These are phyloP conservation scores for Anthoscopus minutus DNA, from an alignment of 2,113 vertebrate genomes.

Conservation along the genomic window DNA sequence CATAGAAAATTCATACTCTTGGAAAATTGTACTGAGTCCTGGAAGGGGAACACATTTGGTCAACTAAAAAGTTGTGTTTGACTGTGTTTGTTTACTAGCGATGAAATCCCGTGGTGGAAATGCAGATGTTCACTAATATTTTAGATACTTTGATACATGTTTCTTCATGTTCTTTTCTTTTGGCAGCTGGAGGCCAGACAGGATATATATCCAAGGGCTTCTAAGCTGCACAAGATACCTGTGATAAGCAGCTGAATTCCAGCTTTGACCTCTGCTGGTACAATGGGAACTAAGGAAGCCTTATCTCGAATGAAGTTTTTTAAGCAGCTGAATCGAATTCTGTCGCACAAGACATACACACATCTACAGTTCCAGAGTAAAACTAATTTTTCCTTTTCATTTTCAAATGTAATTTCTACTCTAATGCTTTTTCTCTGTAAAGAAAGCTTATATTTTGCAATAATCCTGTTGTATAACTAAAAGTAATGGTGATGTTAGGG, in stretches of 20 bases:
- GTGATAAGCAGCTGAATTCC: background rate
- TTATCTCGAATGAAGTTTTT: background rate
- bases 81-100: background rate
- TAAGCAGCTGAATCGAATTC: background rate
- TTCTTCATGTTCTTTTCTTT: background rate
- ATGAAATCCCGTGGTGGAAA: background rate
- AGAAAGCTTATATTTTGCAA: background rate
- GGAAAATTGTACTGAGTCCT: background rate
- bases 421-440: background rate
- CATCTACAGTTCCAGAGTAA: background rate
- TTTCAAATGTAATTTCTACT: background rate
- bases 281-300: background rate
- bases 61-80: background rate
- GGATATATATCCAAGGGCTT: background rate
- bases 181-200: background rate
- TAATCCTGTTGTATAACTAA: background rate
- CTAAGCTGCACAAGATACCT: background rate
- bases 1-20: background rate
- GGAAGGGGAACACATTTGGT: background rate
- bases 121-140: background rate
- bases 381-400: rapidly evolving
- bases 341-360: background rate
- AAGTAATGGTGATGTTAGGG: background rate
- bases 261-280: background rate
- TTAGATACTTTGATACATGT: background rate